Conservation (phyloP, 2,113 vertebrate genomes). For the Onychostruthus taczanowskii region DNA sequence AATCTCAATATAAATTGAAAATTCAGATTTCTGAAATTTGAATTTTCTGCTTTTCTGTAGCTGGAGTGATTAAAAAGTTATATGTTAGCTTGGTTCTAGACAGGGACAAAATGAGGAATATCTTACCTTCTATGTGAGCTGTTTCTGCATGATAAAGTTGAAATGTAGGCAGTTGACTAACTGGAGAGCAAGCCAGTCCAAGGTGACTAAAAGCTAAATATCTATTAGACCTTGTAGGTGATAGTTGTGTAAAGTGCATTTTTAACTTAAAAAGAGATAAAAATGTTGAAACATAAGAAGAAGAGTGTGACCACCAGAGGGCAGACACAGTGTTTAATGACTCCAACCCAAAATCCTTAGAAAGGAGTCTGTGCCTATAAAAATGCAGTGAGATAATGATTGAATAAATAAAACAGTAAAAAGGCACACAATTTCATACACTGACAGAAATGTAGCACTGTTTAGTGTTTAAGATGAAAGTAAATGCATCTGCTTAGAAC, state of each 20-base stretch:
- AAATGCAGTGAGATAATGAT: background rate
- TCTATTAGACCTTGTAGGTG: background rate
- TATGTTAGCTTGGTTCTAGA: background rate
- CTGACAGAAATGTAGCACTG: background rate
- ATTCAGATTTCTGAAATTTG: background rate
- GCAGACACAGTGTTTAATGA: constrained; percentile 21
- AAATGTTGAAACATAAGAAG: background rate
- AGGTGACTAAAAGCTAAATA: background rate
- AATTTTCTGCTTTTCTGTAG: background rate
- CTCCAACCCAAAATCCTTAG: background rate
- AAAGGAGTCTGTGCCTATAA: background rate
- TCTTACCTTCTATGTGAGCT: background rate
- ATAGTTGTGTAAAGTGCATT: background rate
- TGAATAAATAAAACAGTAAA: background rate
- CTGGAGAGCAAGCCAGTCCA: background rate
- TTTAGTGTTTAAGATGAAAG: background rate
- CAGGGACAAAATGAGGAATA: rapidly evolving
- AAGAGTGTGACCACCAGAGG: constrained; percentile 42
- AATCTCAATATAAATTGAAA: background rate
- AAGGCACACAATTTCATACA: background rate
- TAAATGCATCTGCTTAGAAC: background rate
- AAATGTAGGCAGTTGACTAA: background rate
- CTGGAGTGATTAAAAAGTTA: background rate
- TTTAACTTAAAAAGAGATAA: background rate
- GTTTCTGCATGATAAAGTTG: background rate